Conservation (phyloP, 2,113 vertebrate genomes). For the pig (Sus scrofa) region T2T-Sscrofa CM000817.6:133659001-133659500, state of each 20-base stretch:
- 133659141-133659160: neutral
- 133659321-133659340: neutral
- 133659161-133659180: neutral
- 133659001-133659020: neutral
- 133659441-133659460: neutral
- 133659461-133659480: neutral
- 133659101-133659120: neutral
- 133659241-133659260: neutral
- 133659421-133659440: neutral
- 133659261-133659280: neutral
- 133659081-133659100: neutral
- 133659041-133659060: neutral
- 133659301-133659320: too few relatives aligned
- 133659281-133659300: neutral
- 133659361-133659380: neutral
- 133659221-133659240: neutral
- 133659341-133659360: neutral
- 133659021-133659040: neutral
- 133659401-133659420: neutral
- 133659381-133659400: neutral
- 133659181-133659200: neutral
- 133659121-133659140: neutral
- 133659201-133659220: neutral
- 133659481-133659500: neutral
- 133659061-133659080: neutral